Conservation (phyloP, 2,113 vertebrate genomes). For the Hyperoodon ampullatus region DNA sequence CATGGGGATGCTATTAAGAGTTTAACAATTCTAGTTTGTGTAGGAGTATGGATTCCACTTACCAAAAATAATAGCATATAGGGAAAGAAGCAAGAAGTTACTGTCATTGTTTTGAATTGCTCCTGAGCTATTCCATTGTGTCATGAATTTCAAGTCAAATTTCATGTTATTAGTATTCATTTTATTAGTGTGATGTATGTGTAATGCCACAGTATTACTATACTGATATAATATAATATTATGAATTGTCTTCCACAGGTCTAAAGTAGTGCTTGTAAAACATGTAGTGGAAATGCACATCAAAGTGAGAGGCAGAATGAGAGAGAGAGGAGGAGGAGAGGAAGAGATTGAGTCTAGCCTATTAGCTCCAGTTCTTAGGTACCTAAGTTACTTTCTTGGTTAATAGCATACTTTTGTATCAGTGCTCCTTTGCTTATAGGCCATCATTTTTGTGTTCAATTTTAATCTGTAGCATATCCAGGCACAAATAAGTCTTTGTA, state of each 20-base stretch:
- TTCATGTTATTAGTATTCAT: conserved; percentile 71
- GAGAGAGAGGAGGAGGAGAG: not conserved
- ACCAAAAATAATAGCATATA: conserved; percentile 71
- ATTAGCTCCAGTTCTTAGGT: not conserved
- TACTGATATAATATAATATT: conserved; percentile 68
- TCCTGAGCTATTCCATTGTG: conserved; percentile 68
- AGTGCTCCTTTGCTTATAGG: not conserved
- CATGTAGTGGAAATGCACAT: not conserved
- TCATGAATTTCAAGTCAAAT: conserved; percentile 69
- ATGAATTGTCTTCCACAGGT: conserved; percentile 32
- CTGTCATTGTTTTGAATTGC: conserved; percentile 73
- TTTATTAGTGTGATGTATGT: conserved; percentile 69
- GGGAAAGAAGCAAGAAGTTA: conserved; percentile 65
- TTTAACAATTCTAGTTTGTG: conserved; percentile 66
- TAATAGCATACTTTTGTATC: not conserved
- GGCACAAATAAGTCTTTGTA: not conserved
- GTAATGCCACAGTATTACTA: conserved; percentile 69
- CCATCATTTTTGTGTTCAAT: not conserved
- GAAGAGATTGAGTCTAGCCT: not conserved
- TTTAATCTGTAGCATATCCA: not conserved
- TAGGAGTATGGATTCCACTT: conserved; percentile 71
- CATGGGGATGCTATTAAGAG: conserved; percentile 74
- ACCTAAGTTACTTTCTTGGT: not conserved
- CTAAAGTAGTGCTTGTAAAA: conserved; percentile 50
- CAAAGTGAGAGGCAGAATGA: conserved; percentile 4